Base-by-base conservation (phyloP, 2,797 vertebrate species). In the Oryzias sinensis region DNA sequence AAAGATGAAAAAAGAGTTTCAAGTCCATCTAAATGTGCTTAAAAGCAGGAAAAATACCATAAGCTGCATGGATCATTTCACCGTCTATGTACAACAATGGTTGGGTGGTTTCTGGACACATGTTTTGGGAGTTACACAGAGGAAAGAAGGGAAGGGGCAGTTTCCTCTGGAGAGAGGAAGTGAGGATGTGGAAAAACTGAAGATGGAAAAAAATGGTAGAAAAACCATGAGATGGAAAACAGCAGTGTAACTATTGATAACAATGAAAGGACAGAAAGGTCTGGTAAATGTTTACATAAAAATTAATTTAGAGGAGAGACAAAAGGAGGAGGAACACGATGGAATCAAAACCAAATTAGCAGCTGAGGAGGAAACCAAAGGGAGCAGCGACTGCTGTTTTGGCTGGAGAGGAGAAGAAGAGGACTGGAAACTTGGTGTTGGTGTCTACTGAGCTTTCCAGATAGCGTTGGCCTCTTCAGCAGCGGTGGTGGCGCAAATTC, bases 391-490 rank as follows among this genome's bases (percentile, higher is more conserved):
- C 3, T 5, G 27, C 29, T 2, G 42, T 22, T 4, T 27, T 7
- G 24, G n/a, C 5, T 15, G 29, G 8, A 47, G 16, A n/a, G 9
- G 18, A 9, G 18, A 18, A 18, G 4, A 33, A 18, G 42, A 20
- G 27, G 27, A 18, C 13, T 47, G 6, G 58, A 4, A 53, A 40
- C 3, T n/a, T n/a, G 20, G 16, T 20, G 37, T 15, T 0, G 14
- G 3, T 0, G 62, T 71, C 73, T 95, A 98, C 90, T 97, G 96
- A 18, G 96, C 94, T 89, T 96, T 95, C 76, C 98, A 90, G 57
- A 98, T 95, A 82, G 93, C 95, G 20, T 99, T 99, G 86, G 98
- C 97, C 79, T 98, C 97, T 82, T 98, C 97, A 0, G 97, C 97
- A 49, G 98, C 97, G 0, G 97, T 93, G 6, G 97, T 99, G 92